These are phyloP conservation scores for Epizoanthus illoricatus DNA, from an alignment of 92 coral and sea anemone genomes.

Conservation along the genomic window DNA sequence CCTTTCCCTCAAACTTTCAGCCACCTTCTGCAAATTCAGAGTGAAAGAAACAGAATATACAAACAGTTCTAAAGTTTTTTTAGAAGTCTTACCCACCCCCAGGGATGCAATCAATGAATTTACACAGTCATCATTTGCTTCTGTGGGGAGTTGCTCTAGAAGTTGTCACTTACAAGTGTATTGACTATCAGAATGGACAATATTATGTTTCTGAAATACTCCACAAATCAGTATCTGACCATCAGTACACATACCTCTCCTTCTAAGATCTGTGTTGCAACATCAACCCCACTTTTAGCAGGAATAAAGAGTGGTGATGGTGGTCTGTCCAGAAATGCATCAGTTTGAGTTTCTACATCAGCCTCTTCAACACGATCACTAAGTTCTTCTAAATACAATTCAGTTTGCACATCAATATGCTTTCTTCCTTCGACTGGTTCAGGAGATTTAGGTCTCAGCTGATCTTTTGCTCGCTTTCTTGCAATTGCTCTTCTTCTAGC, in stretches of 20 bases:
- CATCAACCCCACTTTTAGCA: conserved; percentile 97
- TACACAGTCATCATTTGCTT: too few species aligned
- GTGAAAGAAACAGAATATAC: too few species aligned
- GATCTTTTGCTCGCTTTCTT: conserved; percentile 91
- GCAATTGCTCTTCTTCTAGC: conserved; percentile 95
- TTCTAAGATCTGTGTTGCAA: conserved; percentile 94
- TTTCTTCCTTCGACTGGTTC: conserved; percentile 98
- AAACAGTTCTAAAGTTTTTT: too few species aligned
- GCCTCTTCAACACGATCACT: conserved; percentile 99
- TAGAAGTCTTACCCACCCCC: too few species aligned
- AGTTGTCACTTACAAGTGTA: too few species aligned
- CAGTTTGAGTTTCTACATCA: conserved; percentile 97
- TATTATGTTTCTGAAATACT: too few species aligned
- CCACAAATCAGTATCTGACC: too few species aligned
- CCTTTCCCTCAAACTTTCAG: too few species aligned
- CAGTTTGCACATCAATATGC: conserved; percentile 98
- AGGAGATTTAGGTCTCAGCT: conserved; percentile 87
- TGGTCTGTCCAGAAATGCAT: conserved; percentile 96
- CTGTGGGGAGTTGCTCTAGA: too few species aligned
- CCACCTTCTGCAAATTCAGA: too few species aligned
- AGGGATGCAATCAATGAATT: too few species aligned
- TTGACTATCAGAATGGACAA: too few species aligned
- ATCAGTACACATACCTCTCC: conserved; percentile 75
- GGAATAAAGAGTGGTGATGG: conserved; percentile 95
- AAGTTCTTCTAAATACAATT: conserved; percentile 90